These are phyloP conservation scores for Cebidichthys violaceus DNA, from an alignment of 2,113 vertebrate species.

Conservation along the genomic window DNA sequence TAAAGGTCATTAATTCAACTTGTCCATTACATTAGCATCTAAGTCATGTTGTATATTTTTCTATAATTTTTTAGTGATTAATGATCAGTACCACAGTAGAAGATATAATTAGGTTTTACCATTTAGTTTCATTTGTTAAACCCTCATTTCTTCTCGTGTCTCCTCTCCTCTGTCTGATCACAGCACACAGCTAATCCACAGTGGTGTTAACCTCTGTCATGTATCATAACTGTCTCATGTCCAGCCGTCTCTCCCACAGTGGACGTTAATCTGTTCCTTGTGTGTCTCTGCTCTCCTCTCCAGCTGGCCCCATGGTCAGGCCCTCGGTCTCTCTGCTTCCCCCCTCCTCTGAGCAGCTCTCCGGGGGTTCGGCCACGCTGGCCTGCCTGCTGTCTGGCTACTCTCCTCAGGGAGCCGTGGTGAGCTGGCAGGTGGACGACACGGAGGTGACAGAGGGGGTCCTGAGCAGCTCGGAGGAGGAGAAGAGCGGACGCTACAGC, in stretches of 20 bases:
- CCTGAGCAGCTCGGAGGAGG: conserved; percentile 58
- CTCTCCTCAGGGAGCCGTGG: conserved; percentile 53
- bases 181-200: too few species aligned
- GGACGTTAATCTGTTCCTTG: neutral
- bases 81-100: too few species aligned
- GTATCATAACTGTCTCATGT: neutral
- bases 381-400: conserved; percentile 52
- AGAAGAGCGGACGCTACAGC: conserved; percentile 56
- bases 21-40: neutral
- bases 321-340: conserved; percentile 55
- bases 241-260: neutral
- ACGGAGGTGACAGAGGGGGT: conserved; percentile 50
- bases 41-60: neutral
- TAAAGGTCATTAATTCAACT: neutral
- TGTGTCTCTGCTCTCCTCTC: conserved; percentile 34
- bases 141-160: too few species aligned
- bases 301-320: conserved; percentile 45
- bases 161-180: conserved; percentile 10
- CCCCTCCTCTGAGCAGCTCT: conserved; percentile 53
- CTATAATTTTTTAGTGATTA: neutral
- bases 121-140: too few species aligned
- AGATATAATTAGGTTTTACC: too few species aligned
- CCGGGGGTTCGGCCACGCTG: conserved; percentile 40
- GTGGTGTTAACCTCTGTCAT: neutral
- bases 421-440: conserved; percentile 57